Evolutionary conservation across 64 coral and sea anemone species (phyloP), one percentile per base, ranked within the genome.

Genomic region (Montipora capricornis): DNA sequence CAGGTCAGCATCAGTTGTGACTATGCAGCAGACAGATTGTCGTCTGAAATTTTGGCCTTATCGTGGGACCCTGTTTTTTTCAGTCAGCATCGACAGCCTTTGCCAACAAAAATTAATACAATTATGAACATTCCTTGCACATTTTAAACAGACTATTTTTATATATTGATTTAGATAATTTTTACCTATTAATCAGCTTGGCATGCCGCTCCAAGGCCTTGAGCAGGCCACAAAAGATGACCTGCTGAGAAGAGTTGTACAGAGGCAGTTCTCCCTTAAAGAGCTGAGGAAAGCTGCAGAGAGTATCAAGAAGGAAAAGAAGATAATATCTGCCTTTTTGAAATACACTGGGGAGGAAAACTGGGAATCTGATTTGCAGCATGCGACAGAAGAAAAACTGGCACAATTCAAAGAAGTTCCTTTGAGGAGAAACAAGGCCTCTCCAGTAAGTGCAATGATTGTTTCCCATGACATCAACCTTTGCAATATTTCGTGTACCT

Each of bases 311-410:
- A 83, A 53, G 19, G 77, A 94, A 11, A 80, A 76, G 48, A 5
- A 10, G 3, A 11, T 83, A 2, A 50, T 64, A 2, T 20, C 53
- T 0, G 55, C 87, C 1, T 89, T 94, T 12, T 20, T 94, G 16
- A n/a, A 49, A 7, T 89, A 68, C 17, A 84, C 78, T 5, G 55
- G 87, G 4, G 67, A 24, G 2, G n/a, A 20, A 4, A 51, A 24
- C 2, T 94, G 93, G 93, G 69, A 67, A 61, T 55, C 88, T 3
- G 68, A 2, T 94, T 83, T 14, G 3, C 58, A 73, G 22, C 57
- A 83, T 8, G 70, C 79, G 8, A 94, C 80, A 3, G 69, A 94
- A 20, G 93, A 89, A 10, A 94, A 94, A 29, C 16, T 94, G 1
- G 79, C 87, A 5, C 93, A 94, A 44, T 94, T 94, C 19, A 83